These are phyloP conservation scores for Apotomis capreana DNA, from an alignment of 2,888 invertebrate genomes.

Conservation along the genomic window DNA sequence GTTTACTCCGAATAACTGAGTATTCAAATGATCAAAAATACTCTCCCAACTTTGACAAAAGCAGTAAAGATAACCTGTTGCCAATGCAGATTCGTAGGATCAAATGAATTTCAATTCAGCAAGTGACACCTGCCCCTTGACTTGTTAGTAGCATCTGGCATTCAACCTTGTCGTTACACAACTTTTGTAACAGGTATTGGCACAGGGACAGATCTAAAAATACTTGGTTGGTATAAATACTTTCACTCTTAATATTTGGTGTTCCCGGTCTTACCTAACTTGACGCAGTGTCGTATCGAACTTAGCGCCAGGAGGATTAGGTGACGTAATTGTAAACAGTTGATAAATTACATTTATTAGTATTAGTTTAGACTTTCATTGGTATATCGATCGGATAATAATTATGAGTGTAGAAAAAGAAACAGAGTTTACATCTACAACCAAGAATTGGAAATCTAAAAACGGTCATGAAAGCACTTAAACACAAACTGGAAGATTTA, in stretches of 20 bases:
- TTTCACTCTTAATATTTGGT: slow-evolving; percentile 5
- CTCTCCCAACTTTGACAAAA: slow-evolving; percentile 20
- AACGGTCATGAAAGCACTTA: no score
- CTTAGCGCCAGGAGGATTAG: neutral
- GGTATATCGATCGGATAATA: no score
- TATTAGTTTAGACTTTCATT: neutral
- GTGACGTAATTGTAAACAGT: neutral
- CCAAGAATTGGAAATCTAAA: no score
- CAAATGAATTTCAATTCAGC: slow-evolving; percentile 39
- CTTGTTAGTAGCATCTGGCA: slow-evolving; percentile 37
- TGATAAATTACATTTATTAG: neutral
- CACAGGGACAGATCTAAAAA: slow-evolving; percentile 32
- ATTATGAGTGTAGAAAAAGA: no score
- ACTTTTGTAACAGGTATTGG: slow-evolving; percentile 29
- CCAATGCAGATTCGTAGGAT: slow-evolving; percentile 26
- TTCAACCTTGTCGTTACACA: slow-evolving; percentile 20
- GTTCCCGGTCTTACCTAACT: neutral
- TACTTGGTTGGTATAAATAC: slow-evolving; percentile 31
- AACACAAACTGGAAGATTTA: no score
- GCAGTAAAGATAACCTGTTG: slow-evolving; percentile 38
- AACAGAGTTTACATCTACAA: no score
- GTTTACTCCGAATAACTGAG: slow-evolving; percentile 1
- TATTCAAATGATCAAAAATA: slow-evolving; percentile 13
- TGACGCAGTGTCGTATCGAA: neutral
- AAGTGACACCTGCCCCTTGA: slow-evolving; percentile 34